These are phyloP conservation scores for Gerris lacustris DNA, from an alignment of 2,888 invertebrate genomes.

Conservation along the genomic window DNA sequence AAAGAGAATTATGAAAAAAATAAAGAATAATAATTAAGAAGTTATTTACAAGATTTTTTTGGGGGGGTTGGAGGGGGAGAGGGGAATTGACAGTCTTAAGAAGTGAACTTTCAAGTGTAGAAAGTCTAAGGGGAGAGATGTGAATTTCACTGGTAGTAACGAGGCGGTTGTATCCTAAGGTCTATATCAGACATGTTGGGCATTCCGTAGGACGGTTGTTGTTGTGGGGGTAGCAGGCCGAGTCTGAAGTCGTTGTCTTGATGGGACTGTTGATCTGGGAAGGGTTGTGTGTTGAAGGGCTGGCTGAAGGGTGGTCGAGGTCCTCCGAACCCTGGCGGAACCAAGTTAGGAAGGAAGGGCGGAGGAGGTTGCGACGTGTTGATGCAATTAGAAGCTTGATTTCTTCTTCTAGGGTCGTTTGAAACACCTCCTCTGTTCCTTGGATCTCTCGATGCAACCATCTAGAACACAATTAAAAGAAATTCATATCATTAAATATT, in stretches of 20 bases:
- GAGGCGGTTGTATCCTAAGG: not conserved
- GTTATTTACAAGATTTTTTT: too few relatives aligned
- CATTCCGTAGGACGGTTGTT: not conserved
- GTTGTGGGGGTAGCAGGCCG: not conserved
- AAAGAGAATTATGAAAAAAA: too few relatives aligned
- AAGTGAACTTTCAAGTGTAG: too few relatives aligned
- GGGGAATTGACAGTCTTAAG: too few relatives aligned
- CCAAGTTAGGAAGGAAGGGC: not conserved
- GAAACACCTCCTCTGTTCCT: not conserved
- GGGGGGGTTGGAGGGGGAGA: too few relatives aligned
- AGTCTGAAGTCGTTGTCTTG: conserved; percentile 1
- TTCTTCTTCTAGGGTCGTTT: not conserved
- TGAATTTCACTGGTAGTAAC: not conserved
- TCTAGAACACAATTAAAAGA: not conserved
- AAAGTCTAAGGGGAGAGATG: too few relatives aligned
- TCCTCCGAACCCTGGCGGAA: not conserved
- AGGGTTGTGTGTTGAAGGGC: not conserved
- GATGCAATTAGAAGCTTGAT: not conserved
- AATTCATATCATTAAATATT: not conserved
- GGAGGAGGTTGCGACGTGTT: not conserved
- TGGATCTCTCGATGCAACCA: not conserved
- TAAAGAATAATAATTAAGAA: too few relatives aligned
- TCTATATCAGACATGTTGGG: not conserved
- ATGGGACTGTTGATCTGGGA: not conserved
- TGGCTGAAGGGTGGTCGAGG: not conserved